Conservation (phyloP, 2,113 vertebrate species). For the Ginglymostoma cirratum region DNA sequence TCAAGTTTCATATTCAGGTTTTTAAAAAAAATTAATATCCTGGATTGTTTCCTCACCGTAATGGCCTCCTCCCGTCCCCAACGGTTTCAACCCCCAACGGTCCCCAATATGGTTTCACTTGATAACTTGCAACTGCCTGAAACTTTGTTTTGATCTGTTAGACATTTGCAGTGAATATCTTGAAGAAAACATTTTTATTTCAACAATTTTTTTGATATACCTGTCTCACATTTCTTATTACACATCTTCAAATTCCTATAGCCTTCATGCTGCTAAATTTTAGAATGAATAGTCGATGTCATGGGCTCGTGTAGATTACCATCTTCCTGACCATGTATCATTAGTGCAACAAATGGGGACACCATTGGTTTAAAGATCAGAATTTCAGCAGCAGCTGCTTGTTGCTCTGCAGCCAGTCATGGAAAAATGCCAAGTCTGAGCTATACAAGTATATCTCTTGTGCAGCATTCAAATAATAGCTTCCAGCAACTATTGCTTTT, state of each 20-base stretch:
- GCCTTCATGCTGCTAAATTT: background rate
- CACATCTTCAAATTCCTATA: background rate
- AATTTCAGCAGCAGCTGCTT: too few relatives aligned
- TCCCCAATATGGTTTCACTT: background rate
- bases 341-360: too few relatives aligned
- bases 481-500: too few relatives aligned
- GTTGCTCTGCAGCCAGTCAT: too few relatives aligned
- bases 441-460: too few relatives aligned
- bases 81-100: too few relatives aligned
- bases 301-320: too few relatives aligned
- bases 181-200: background rate
- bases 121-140: background rate
- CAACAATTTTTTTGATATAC: background rate
- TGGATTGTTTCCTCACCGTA: background rate
- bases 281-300: background rate
- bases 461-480: too few relatives aligned
- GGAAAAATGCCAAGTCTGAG: too few relatives aligned
- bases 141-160: background rate
- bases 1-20: background rate
- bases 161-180: background rate
- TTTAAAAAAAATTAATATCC: background rate
- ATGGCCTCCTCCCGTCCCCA: too few relatives aligned
- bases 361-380: too few relatives aligned
- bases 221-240: background rate
- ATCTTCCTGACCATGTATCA: too few relatives aligned